Conservation (phyloP, 2,888 invertebrate genomes). For the Macrophya annulata region DNA sequence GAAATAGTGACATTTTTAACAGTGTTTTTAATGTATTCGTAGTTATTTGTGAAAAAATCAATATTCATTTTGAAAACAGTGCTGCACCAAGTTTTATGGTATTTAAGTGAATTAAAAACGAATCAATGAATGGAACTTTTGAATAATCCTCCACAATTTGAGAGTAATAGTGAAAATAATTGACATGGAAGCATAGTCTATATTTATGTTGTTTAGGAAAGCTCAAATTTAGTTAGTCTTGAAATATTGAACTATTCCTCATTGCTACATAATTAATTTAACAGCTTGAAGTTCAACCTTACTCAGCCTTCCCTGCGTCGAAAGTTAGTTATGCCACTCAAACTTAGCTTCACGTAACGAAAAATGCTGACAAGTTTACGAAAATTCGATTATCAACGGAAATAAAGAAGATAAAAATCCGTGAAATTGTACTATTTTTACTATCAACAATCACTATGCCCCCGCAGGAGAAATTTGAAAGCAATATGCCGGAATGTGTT, state of each 20-base stretch:
- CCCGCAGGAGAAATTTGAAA: constrained; percentile 73
- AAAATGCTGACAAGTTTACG: background rate
- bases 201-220: background rate
- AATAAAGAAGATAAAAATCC: background rate
- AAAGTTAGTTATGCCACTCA: constrained; percentile 28
- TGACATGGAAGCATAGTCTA: background rate
- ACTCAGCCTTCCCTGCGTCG: background rate
- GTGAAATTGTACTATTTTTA: background rate
- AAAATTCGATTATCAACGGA: background rate
- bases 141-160: background rate
- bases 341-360: background rate
- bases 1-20: constrained; percentile 6
- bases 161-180: constrained; percentile 20
- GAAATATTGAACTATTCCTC: background rate
- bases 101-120: background rate
- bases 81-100: background rate
- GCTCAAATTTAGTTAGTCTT: background rate
- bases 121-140: background rate
- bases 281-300: background rate
- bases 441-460: constrained; percentile 64
- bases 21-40: background rate
- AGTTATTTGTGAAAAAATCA: constrained; percentile 1
- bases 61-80: background rate
- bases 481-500: constrained; percentile 57
- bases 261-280: background rate